Percentiles rank a stretch among this genome's conserved stretches.
These are phyloP conservation scores for Urocyon cinereoargenteus DNA, from an alignment of 2,797 vertebrate species.

Conservation along the genomic window DNA sequence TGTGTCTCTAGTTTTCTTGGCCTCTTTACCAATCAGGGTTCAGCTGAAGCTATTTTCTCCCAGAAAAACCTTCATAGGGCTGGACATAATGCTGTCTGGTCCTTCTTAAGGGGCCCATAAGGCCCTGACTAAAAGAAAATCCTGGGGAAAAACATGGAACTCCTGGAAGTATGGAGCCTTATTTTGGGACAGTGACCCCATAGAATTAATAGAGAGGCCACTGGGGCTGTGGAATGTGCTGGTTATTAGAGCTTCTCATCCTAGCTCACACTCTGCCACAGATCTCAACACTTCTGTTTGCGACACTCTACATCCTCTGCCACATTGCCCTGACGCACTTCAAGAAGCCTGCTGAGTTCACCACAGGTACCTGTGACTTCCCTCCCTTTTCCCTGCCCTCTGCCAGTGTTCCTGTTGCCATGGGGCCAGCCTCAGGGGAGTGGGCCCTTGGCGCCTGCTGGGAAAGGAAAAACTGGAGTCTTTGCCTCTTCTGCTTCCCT, in stretches of 20 bases:
- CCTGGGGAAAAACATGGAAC: neutral
- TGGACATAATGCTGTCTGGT: neutral
- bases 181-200: neutral
- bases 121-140: constrained; percentile 1
- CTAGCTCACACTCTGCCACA: constrained; percentile 80
- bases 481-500: neutral
- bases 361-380: constrained; percentile 90
- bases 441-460: neutral
- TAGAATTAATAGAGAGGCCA: neutral
- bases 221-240: neutral
- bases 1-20: constrained; percentile 16
- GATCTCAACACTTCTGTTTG: constrained; percentile 97
- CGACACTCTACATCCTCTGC: constrained; percentile 95
- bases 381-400: neutral
- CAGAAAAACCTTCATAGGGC: neutral
- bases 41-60: neutral
- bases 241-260: constrained; percentile 17
- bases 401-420: constrained; percentile 15
- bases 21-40: neutral
- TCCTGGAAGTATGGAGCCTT: neutral
- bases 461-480: constrained; percentile 23
- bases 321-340: constrained; percentile 96
- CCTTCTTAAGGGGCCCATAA: neutral
- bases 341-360: constrained; percentile 96
- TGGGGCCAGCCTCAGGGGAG: constrained; percentile 62